These are phyloP conservation scores for Lordiphosa mommai DNA, from an alignment of 1,140 invertebrate genomes.

Conservation along the genomic window DNA sequence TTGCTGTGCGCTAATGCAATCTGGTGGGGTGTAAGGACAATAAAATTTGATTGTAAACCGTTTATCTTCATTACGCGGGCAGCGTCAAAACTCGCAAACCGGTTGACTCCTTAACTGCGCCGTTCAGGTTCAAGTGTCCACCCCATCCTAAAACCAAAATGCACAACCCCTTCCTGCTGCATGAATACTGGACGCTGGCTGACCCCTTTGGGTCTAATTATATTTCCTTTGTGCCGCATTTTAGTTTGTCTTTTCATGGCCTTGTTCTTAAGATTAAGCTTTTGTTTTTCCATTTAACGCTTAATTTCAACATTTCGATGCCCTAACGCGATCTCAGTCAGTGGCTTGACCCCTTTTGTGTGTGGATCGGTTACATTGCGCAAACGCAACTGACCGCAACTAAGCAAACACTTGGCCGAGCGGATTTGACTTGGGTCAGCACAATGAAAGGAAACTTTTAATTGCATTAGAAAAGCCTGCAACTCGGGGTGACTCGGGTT, in stretches of 20 bases:
- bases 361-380: conserved; percentile 56
- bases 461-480: conserved; percentile 64
- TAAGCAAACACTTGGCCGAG: conserved; percentile 62
- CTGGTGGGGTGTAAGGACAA: conserved; percentile 50
- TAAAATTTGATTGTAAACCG: conserved; percentile 70
- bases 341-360: conserved; percentile 48
- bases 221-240: conserved; percentile 58
- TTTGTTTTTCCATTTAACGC: conserved; percentile 77
- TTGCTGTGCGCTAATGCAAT: conserved; percentile 7
- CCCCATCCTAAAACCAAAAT: conserved; percentile 23
- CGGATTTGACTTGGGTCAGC: conserved; percentile 56
- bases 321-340: conserved; percentile 52
- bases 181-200: conserved; percentile 6
- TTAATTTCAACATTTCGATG: conserved; percentile 74
- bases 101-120: conserved; percentile 43
- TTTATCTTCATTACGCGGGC: conserved; percentile 74
- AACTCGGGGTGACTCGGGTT: conserved; percentile 20
- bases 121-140: conserved; percentile 57
- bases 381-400: conserved; percentile 66
- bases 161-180: background rate
- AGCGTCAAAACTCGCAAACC: conserved; percentile 59
- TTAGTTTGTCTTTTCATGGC: conserved; percentile 74
- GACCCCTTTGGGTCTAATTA: conserved; percentile 63
- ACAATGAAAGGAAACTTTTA: conserved; percentile 39
- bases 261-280: conserved; percentile 69